phyloP scores from a whole-genome alignment of 1,140 invertebrate species.

The Halesus radiatus region DNA sequence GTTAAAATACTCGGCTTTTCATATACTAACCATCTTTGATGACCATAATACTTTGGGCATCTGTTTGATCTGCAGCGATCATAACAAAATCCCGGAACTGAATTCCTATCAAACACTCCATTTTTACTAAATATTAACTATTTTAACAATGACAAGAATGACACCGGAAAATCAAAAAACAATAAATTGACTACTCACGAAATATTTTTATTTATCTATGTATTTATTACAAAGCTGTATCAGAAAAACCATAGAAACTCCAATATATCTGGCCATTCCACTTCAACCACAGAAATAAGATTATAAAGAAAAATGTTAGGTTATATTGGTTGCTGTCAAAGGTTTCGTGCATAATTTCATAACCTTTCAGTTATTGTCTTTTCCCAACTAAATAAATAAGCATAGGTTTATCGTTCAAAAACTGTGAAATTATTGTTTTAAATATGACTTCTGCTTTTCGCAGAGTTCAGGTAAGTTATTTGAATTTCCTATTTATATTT shows the following conservation, averaged over 20 bases:
- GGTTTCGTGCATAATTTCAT: too few relatives aligned
- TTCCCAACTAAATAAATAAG: too few relatives aligned
- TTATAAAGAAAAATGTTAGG: too few relatives aligned
- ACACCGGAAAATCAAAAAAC: not conserved
- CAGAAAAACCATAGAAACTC: too few relatives aligned
- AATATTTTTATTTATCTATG: too few relatives aligned
- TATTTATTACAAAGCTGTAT: too few relatives aligned
- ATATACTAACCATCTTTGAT: slow-evolving; percentile 89
- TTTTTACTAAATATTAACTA: slow-evolving; percentile 62
- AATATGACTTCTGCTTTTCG: slow-evolving; percentile 47
- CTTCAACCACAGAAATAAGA: too few relatives aligned
- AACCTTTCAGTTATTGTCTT: too few relatives aligned
- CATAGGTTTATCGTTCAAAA: too few relatives aligned
- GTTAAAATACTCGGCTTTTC: slow-evolving; percentile 19
- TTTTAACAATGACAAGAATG: not conserved
- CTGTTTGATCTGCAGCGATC: slow-evolving; percentile 92
- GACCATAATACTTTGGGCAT: slow-evolving; percentile 90
- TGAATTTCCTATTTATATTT: not conserved
- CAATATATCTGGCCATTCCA: too few relatives aligned
- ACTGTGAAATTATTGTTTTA: not conserved
- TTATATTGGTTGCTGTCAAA: too few relatives aligned
- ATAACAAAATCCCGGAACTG: slow-evolving; percentile 95
- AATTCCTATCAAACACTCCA: slow-evolving; percentile 95
- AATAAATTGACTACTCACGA: not conserved
- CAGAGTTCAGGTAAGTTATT: slow-evolving; percentile 47